These are phyloP conservation scores for Cecropterus lyciades DNA, from an alignment of 1,140 invertebrate genomes.

Conservation along the genomic window DNA sequence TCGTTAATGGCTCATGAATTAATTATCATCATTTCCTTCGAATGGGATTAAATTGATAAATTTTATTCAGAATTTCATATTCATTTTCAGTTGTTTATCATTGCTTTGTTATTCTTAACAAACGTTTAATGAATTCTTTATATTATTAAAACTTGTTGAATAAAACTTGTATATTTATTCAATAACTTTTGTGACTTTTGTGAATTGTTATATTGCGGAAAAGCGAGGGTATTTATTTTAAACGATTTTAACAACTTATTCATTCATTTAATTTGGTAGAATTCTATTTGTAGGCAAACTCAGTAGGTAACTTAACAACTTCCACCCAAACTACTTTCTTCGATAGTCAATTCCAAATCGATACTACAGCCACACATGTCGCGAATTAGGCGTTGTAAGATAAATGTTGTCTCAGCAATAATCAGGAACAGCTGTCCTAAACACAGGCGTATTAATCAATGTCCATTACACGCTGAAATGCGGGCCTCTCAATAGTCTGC, in stretches of 20 bases:
- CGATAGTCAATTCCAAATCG: conserved; percentile 2
- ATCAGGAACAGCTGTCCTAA: conserved; percentile 25
- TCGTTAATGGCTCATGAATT: conserved; percentile 10
- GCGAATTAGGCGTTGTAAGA: conserved; percentile 16
- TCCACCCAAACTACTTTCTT: no score
- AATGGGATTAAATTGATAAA: conserved; percentile 8
- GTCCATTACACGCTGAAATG: conserved; percentile 18
- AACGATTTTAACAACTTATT: no score
- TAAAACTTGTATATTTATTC: no score
- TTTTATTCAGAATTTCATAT: neutral
- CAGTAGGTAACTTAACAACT: no score
- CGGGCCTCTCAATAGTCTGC: conserved; percentile 13
- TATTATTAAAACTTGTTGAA: no score
- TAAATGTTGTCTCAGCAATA: conserved; percentile 21
- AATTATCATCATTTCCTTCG: conserved; percentile 11
- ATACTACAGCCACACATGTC: conserved; percentile 1
- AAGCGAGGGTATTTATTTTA: no score
- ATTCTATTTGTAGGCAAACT: no score
- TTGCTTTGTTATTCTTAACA: neutral
- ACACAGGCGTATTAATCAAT: conserved; percentile 25
- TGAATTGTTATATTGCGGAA: no score
- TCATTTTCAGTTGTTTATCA: neutral
- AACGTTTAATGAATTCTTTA: no score
- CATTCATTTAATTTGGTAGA: no score
- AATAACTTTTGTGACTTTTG: no score